phyloP scores from a whole-genome alignment of 2,797 vertebrate genomes.

The Rhabdophis nuchalis region DNA sequence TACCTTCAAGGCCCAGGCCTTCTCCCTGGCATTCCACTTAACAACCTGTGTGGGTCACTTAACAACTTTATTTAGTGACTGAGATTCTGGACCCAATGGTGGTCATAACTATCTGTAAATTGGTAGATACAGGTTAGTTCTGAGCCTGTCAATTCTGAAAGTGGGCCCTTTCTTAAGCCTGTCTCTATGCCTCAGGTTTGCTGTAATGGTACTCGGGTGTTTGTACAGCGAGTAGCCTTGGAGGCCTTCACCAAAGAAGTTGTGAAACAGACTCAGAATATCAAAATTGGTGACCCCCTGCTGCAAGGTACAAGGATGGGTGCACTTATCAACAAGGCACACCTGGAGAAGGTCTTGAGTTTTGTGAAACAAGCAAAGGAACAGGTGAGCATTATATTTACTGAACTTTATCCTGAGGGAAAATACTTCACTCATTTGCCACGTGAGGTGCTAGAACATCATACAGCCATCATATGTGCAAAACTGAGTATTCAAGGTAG shows the following conservation, averaged over 20 bases:
- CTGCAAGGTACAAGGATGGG: constrained; percentile 90
- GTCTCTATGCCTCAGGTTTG: constrained; percentile 79
- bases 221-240: constrained; percentile 87
- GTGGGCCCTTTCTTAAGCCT: background rate
- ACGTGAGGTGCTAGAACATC: too few relatives aligned
- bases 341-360: constrained; percentile 86
- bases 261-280: constrained; percentile 85
- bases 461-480: background rate
- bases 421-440: too few relatives aligned
- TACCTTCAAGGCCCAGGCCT: background rate
- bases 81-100: background rate
- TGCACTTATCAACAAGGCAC: constrained; percentile 85
- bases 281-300: constrained; percentile 87
- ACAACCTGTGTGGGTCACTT: background rate
- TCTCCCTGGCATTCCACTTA: background rate
- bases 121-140: background rate
- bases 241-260: constrained; percentile 84
- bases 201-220: constrained; percentile 93
- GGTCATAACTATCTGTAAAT: background rate
- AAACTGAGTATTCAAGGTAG: background rate
- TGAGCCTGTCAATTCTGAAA: background rate
- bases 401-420: background rate
- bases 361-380: constrained; percentile 84
- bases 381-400: constrained; percentile 73
- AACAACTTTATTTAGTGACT: background rate